Evolutionary conservation across 2,113 vertebrate genomes (phyloP).

Genomic region (Petaurus breviceps): DNA sequence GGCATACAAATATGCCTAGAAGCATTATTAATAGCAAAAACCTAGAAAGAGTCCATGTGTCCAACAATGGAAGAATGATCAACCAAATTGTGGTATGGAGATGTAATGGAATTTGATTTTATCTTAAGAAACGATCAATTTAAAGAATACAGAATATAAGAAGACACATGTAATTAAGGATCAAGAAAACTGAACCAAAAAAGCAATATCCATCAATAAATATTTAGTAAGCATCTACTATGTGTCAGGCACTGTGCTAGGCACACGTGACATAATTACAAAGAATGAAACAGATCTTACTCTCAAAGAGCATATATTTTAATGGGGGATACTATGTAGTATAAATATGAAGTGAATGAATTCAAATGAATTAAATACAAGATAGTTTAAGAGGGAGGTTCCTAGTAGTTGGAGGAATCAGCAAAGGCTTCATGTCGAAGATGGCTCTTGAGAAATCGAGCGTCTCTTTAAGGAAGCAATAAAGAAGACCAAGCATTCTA

Average conservation of each 20-base stretch:
- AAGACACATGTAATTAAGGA: neutral
- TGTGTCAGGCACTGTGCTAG: neutral
- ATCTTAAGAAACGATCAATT: neutral
- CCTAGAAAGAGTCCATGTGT: neutral
- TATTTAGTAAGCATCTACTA: neutral
- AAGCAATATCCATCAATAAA: neutral
- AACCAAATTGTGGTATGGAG: neutral
- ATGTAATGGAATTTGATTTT: neutral
- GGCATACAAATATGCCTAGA: neutral
- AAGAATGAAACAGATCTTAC: neutral
- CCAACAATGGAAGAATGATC: neutral
- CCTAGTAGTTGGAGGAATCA: neutral
- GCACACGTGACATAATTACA: neutral
- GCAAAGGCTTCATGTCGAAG: neutral
- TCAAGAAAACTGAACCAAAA: neutral
- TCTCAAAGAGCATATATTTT: neutral
- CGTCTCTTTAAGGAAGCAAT: neutral
- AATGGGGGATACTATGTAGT: neutral
- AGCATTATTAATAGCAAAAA: neutral
- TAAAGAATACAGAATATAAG: neutral
- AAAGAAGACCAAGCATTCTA: neutral
- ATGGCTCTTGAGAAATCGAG: neutral
- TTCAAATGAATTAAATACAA: neutral
- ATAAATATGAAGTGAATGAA: neutral
- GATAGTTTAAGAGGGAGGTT: neutral